Conservation (phyloP, 2,888 invertebrate genomes). For the Spisula solida region DNA sequence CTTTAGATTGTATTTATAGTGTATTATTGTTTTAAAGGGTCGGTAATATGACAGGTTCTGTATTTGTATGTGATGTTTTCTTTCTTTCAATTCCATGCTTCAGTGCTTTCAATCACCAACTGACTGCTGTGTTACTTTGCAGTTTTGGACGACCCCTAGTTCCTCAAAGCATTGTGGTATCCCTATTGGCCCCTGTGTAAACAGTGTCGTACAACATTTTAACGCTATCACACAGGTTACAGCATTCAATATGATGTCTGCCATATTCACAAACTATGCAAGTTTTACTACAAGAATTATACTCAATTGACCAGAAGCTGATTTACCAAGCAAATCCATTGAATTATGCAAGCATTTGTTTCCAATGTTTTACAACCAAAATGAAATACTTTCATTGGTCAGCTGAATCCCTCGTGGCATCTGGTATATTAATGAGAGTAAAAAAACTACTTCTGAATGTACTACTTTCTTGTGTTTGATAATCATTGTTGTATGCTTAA, state of each 20-base stretch:
- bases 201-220: slow-evolving; percentile 66
- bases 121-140: slow-evolving; percentile 26
- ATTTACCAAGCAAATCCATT: not conserved
- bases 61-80: not conserved
- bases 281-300: not conserved
- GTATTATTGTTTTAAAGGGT: no score
- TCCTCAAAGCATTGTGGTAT: slow-evolving; percentile 41
- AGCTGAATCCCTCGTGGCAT: no score
- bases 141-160: slow-evolving; percentile 15
- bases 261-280: not conserved
- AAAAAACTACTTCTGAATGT: no score
- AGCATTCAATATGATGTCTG: not conserved
- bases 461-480: no score
- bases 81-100: slow-evolving; percentile 16
- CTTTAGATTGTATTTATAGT: no score
- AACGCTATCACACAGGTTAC: slow-evolving; percentile 72
- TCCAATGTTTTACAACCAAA: no score
- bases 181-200: slow-evolving; percentile 69
- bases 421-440: no score
- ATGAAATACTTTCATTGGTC: no score
- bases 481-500: not conserved
- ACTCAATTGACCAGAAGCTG: no score
- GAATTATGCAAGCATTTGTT: no score
- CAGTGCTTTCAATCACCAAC: slow-evolving; percentile 24
- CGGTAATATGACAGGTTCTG: no score